These are phyloP conservation scores for Haliclona indistincta DNA, from an alignment of 37 sponge, comb jelly and placozoan species.

Conservation along the genomic window DNA sequence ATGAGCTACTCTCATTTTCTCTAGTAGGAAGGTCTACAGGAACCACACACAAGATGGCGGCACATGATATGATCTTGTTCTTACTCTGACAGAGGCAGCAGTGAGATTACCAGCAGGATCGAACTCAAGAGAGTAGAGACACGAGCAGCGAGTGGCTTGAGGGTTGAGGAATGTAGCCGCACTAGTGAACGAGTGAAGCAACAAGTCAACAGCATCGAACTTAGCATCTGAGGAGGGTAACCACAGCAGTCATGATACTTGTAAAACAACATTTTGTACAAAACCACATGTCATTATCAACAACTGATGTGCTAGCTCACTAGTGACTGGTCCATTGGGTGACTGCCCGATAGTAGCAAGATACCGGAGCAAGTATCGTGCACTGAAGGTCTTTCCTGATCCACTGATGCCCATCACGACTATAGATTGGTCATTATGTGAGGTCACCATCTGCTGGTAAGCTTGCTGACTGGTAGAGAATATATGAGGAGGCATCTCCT, in stretches of 20 bases:
- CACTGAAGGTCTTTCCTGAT: constrained; percentile 92
- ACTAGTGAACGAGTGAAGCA: constrained; percentile 92
- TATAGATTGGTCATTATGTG: constrained; percentile 87
- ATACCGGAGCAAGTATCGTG: constrained; percentile 83
- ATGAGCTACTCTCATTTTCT: constrained; percentile 84
- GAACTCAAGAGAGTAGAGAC: constrained; percentile 90
- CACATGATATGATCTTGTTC: background rate
- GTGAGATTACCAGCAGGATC: constrained; percentile 82
- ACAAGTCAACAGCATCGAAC: constrained; percentile 86
- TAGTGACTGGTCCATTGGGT: constrained; percentile 42
- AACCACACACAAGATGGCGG: background rate
- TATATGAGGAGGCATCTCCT: constrained; percentile 97
- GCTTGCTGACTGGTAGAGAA: constrained; percentile 94
- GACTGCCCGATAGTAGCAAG: constrained; percentile 76
- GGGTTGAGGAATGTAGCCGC: constrained; percentile 88
- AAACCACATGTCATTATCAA: background rate
- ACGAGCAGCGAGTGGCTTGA: constrained; percentile 88
- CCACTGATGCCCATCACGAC: constrained; percentile 92
- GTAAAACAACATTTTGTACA: too few relatives aligned
- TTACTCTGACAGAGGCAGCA: constrained; percentile 75
- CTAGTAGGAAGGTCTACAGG: constrained; percentile 76
- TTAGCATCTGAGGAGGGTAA: constrained; percentile 59
- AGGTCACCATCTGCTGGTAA: constrained; percentile 83
- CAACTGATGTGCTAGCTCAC: constrained; percentile 28
- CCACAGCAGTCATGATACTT: background rate